Evolutionary conservation across 2,888 invertebrate genomes (phyloP), one percentile per base, ranked within the genome.

Genomic region (Phyllotreta cruciferae): DNA sequence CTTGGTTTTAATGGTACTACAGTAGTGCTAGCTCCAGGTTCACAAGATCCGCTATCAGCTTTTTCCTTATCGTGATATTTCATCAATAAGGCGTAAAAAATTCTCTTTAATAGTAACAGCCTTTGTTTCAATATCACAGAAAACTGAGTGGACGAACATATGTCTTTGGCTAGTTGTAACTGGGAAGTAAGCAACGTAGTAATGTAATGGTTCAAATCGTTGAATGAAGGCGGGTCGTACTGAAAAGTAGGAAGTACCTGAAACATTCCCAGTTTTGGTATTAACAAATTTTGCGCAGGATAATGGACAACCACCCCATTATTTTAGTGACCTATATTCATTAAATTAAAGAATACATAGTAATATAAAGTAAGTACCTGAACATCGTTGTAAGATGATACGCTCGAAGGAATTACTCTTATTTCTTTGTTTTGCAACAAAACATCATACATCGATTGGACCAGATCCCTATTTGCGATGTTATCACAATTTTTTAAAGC

Each of bases 61-160:
- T 80, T 80, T 62, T 83, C 80, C 66, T 80, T 81, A 61, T 82
- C 82, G 73, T 87, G 86, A 75, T 84, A 86, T 71, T 84, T 85
- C 62, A 77, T 79, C 47, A 83, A 80, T 8, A 86, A 77, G 2
- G 87, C 86, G 77, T 85, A 81, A 71, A 85, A 85, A 58, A 87
- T 85, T 60, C 87, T 77, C 72, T 85, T 84, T 41, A 87, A 76
- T 50, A 87, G 82, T 9, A 85, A 78, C 62, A 87, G 79, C 58
- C 87, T 76, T 75, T 86, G 85, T 71, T 84, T 82, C 13, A 87
- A 76, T 53, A 84, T 80, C 55, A 81, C 77, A 45, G 85, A 83
- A 78, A 87, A 87, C n/a, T 84, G 83, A 0, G 86, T 85, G 37
- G 85, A 85, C 10, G 83, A 81, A 68, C 85, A 85, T 14, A 85